Base-by-base conservation (phyloP, 2,113 vertebrate genomes). In the Canis aureus region DNA sequence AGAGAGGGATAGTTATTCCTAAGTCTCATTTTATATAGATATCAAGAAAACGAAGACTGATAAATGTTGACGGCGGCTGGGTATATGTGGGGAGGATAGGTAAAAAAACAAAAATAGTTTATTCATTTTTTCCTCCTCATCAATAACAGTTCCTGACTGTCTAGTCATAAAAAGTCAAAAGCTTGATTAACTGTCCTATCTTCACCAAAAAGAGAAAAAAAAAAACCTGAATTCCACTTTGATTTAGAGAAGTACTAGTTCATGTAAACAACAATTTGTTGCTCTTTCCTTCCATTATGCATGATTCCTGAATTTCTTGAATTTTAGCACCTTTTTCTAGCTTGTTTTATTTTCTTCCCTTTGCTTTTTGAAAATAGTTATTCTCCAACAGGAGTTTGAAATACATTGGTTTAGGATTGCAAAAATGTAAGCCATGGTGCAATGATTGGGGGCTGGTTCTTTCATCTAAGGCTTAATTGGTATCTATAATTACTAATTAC, bases 1-100 rank as follows among this genome's bases (percentile, higher is more conserved):
- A 16, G 76, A 95, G 81, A 93, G n/a, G 81, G 59, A 8, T 67
- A 49, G 49, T 32, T 90, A 43, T 78, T 95, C 32, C 9, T 25
- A 84, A 57, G 55, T 87, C 60, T 97, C 57, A 64, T 88, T 92
- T 92, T 88, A 67, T 55, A 93, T 32, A 94, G 13, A 66, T 59
- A 82, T 49, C 20, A 92, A 92, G 51, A 92, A 96, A 59, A 85
- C 11, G 55, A 25, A 86, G 23, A 43, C 43, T 73, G 94, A 74
- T 25, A 97, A 88, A 92, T 43, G 29, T 9, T 89, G 60, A 79
- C 91, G 22, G 66, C 20, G 57, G 10, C 53, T 86, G 35, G 74
- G 22, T 94, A 10, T 82, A 53, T 66, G 29, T 81, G 53, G 74
- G 53, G 38, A 94, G 32, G 71, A 32, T 57, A 85, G 23, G 60